Evolutionary conservation across 53 echinoderm and acorn worm species (phyloP).

Genomic region (Stichopus horrens): DNA sequence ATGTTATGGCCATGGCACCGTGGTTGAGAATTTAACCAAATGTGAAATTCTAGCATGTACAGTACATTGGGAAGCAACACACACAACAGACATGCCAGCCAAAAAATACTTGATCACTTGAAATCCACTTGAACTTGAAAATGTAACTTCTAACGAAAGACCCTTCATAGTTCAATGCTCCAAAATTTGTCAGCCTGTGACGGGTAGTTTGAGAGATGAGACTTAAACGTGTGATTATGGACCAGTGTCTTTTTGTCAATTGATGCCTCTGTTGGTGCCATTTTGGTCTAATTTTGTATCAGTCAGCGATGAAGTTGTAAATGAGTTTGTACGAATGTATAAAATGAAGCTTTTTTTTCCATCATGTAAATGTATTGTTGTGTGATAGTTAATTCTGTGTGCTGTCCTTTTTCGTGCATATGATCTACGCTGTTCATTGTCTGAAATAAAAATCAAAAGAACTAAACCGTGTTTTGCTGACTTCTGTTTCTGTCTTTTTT

Average conservation of each 20-base stretch:
- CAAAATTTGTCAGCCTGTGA: too few species aligned
- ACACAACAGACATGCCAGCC: too few species aligned
- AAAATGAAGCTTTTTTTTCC: conserved; percentile 32
- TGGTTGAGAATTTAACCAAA: too few species aligned
- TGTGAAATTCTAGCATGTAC: too few species aligned
- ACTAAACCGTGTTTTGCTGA: neutral
- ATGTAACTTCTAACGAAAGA: too few species aligned
- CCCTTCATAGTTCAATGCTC: too few species aligned
- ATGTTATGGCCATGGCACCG: too few species aligned
- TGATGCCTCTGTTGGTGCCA: neutral
- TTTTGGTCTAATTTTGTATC: conserved; percentile 21
- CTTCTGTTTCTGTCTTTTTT: neutral
- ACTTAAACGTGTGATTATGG: too few species aligned
- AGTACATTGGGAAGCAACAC: too few species aligned
- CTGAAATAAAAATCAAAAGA: conserved; percentile 18
- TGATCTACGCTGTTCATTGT: conserved; percentile 10
- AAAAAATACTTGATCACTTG: too few species aligned
- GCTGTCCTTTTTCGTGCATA: conserved; percentile 9
- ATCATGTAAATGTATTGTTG: conserved; percentile 31
- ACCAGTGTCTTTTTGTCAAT: neutral
- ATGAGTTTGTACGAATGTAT: conserved; percentile 32
- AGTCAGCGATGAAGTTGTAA: conserved; percentile 19
- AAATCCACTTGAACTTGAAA: too few species aligned
- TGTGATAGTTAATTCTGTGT: conserved; percentile 32
- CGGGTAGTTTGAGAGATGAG: too few species aligned